These are phyloP conservation scores for Maylandia zebra DNA, from an alignment of 2,113 vertebrate species.

Conservation along the genomic window DNA sequence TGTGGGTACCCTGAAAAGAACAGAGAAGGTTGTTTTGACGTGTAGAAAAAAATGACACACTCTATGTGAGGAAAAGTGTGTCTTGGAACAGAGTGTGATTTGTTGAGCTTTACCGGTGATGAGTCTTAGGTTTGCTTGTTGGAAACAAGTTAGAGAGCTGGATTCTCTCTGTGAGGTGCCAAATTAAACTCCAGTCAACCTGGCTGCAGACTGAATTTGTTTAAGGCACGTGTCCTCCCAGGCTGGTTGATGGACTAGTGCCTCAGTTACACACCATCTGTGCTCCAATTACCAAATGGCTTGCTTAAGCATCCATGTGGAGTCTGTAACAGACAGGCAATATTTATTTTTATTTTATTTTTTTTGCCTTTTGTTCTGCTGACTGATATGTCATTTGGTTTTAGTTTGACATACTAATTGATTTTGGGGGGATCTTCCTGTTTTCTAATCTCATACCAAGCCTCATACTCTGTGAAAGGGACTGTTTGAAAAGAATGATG, in stretches of 20 bases:
- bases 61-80: background rate
- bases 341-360: background rate
- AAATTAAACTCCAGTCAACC: background rate
- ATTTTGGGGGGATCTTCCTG: background rate
- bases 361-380: background rate
- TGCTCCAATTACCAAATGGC: background rate
- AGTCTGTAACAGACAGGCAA: background rate
- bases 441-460: background rate
- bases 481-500: background rate
- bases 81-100: background rate
- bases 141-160: background rate
- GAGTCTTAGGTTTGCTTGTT: background rate
- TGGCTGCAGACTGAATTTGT: background rate
- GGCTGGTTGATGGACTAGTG: constrained; percentile 8
- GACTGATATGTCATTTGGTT: constrained; percentile 1
- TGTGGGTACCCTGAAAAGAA: background rate
- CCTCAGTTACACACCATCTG: constrained; percentile 34
- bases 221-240: background rate
- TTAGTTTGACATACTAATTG: background rate
- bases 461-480: background rate
- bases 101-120: background rate
- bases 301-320: constrained; percentile 1
- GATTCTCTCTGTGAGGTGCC: background rate
- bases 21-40: background rate
- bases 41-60: background rate